Conservation (phyloP, 2,797 vertebrate genomes). For the Pachyuromys duprasi region DNA sequence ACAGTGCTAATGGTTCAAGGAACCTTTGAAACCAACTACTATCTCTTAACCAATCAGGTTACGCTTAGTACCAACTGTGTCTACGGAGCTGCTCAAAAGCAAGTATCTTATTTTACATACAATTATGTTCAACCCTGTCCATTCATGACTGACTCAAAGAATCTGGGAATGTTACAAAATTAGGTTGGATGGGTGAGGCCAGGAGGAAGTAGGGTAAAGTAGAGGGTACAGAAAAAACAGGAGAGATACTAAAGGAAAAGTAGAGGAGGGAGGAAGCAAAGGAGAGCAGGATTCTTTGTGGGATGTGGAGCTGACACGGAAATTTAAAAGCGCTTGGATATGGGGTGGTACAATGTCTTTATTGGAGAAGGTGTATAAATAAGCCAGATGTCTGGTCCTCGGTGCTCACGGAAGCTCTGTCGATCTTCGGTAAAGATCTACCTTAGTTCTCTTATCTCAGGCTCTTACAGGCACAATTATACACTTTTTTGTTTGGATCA, state of each 20-base stretch:
- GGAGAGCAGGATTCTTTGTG: not conserved
- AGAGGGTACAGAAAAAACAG: not conserved
- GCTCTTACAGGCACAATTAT: not conserved
- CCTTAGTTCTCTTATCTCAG: not conserved
- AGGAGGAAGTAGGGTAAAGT: not conserved
- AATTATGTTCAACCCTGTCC: accelerated
- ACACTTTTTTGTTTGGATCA: not conserved
- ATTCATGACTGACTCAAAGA: too few relatives aligned
- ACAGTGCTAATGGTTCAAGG: not conserved
- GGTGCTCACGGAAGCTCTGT: not conserved
- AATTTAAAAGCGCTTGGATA: not conserved
- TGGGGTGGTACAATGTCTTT: accelerated
- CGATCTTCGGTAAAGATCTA: not conserved
- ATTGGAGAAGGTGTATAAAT: not conserved
- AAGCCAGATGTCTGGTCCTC: too few relatives aligned
- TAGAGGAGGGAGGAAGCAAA: not conserved
- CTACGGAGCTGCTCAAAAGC: not conserved
- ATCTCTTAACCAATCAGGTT: not conserved
- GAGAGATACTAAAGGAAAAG: not conserved
- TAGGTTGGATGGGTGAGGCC: not conserved
- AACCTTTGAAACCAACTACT: not conserved
- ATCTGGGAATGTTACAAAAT: not conserved
- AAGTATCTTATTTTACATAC: not conserved
- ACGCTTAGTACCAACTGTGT: not conserved
- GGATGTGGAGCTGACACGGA: too few relatives aligned